These are phyloP conservation scores for Luffia ferchaultella DNA, from an alignment of 2,888 invertebrate genomes.

Conservation along the genomic window DNA sequence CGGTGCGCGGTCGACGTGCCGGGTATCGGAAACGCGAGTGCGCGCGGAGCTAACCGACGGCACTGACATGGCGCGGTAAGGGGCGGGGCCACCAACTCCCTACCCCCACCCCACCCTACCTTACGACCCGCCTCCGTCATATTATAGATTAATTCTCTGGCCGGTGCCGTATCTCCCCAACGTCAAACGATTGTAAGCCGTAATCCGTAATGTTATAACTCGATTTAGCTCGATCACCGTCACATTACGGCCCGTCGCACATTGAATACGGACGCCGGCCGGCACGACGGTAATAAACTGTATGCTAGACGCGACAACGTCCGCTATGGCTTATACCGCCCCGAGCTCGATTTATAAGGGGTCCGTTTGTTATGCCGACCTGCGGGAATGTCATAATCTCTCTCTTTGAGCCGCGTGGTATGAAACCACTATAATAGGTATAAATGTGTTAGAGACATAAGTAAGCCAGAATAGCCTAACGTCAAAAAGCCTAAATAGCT, in stretches of 20 bases:
- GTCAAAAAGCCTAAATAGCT: not conserved
- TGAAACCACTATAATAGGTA: constrained; percentile 29
- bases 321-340: constrained; percentile 23
- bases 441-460: not conserved
- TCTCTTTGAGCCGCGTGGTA: constrained; percentile 61
- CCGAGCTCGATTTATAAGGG: constrained; percentile 39
- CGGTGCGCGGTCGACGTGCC: not conserved
- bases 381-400: constrained; percentile 60
- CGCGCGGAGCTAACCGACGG: constrained; percentile 30
- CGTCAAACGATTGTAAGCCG: constrained; percentile 58
- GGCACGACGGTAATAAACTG: constrained; percentile 29
- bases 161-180: constrained; percentile 35
- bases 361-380: constrained; percentile 38
- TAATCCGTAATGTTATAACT: constrained; percentile 48
- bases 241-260: constrained; percentile 58
- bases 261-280: constrained; percentile 47
- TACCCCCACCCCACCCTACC: constrained; percentile 45
- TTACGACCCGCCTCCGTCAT: constrained; percentile 62
- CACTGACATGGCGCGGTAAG: constrained; percentile 56
- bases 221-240: constrained; percentile 45
- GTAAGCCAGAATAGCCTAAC: not conserved
- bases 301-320: constrained; percentile 27
- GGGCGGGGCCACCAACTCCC: constrained; percentile 45
- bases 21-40: constrained; percentile 19
- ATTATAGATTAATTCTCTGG: constrained; percentile 63